Percentiles rank a stretch among this genome's conserved stretches.
phyloP scores from a whole-genome alignment of 2,113 vertebrate species.

The Ellobius talpinus region DNA sequence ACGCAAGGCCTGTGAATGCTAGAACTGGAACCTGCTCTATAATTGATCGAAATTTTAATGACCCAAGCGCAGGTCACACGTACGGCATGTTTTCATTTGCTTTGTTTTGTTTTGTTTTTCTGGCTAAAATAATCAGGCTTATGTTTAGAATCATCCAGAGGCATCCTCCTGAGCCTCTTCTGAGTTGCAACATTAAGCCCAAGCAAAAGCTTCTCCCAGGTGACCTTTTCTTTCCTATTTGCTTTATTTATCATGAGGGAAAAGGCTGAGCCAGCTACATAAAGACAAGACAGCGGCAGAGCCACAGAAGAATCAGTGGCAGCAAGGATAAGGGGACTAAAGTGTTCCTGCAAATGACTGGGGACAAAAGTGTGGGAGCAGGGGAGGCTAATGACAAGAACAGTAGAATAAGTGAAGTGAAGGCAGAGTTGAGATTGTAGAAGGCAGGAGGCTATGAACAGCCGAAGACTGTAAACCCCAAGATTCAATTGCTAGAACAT shows the following conservation, averaged over 20 bases:
- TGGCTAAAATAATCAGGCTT: background rate
- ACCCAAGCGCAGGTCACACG: background rate
- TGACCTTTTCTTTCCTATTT: no score
- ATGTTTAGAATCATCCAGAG: background rate
- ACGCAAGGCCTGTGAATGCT: background rate
- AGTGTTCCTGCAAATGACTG: background rate
- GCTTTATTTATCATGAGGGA: background rate
- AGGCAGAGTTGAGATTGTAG: no score
- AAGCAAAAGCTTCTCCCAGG: background rate
- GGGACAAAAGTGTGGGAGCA: background rate
- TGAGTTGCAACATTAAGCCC: background rate
- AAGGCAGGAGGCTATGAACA: background rate
- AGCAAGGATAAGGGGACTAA: no score
- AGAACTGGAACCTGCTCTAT: background rate
- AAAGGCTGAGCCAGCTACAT: background rate
- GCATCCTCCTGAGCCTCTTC: background rate
- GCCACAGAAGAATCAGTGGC: no score
- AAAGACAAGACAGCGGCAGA: background rate
- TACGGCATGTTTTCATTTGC: no score
- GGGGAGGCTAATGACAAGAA: background rate
- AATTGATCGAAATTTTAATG: background rate
- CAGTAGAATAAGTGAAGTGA: background rate
- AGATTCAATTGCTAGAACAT: background rate
- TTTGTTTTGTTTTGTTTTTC: background rate
- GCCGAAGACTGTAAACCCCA: background rate